These are phyloP conservation scores for Ypsolopha scabrella DNA, from an alignment of 2,888 invertebrate genomes.

Conservation along the genomic window DNA sequence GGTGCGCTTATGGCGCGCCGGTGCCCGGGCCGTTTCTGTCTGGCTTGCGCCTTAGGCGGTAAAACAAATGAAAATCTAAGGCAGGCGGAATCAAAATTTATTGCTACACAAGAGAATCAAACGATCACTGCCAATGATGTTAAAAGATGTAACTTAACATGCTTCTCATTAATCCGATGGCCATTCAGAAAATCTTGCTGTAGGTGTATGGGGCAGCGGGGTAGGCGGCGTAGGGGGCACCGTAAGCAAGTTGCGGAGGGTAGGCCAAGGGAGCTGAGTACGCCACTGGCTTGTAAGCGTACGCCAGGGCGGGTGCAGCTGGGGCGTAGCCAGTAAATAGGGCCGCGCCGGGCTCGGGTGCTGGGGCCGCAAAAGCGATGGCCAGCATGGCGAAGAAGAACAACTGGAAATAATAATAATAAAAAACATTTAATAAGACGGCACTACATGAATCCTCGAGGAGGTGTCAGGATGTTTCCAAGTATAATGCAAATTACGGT, in stretches of 20 bases:
- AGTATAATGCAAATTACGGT: too few relatives aligned
- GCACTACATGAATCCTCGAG: too few relatives aligned
- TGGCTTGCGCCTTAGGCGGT: background rate
- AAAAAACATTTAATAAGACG: too few relatives aligned
- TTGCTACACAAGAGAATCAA: conserved; percentile 13
- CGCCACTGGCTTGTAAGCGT: conserved; percentile 18
- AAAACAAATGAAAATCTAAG: conserved; percentile 8
- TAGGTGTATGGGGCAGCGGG: conserved; percentile 19
- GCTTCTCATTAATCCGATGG: background rate
- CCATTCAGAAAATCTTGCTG: conserved; percentile 11
- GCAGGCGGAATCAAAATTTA: conserved; percentile 27
- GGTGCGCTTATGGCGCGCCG: too few relatives aligned
- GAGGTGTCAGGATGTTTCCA: too few relatives aligned
- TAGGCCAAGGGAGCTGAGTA: conserved; percentile 14
- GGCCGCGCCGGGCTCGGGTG: conserved; percentile 20
- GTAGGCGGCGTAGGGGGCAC: conserved; percentile 10
- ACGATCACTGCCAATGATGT: conserved; percentile 11
- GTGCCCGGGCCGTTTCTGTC: too few relatives aligned
- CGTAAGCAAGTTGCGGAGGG: conserved; percentile 15
- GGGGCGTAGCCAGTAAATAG: conserved; percentile 8
- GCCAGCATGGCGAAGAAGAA: conserved; percentile 24
- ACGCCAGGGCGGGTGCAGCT: conserved; percentile 15
- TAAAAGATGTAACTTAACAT: conserved; percentile 2
- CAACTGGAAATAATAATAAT: conserved; percentile 18
- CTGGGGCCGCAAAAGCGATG: conserved; percentile 28